These are phyloP conservation scores for Camponotus vicinus DNA, from an alignment of 1,140 invertebrate genomes.

Conservation along the genomic window DNA sequence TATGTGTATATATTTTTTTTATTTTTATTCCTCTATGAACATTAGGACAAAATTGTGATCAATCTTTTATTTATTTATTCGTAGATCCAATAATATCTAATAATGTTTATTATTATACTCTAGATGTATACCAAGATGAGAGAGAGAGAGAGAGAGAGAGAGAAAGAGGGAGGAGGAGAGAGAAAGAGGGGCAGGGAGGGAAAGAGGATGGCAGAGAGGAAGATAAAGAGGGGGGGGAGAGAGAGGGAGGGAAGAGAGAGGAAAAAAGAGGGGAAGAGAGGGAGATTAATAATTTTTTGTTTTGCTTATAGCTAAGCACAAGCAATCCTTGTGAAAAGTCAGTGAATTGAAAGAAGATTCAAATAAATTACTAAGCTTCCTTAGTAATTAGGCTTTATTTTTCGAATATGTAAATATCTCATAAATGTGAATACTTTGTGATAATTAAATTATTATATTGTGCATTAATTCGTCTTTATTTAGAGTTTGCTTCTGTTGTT, in stretches of 20 bases:
- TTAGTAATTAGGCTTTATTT: too few relatives aligned
- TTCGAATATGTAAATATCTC: too few relatives aligned
- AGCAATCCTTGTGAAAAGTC: not conserved
- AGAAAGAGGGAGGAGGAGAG: not conserved
- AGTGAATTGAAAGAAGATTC: not conserved
- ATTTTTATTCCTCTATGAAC: conserved; percentile 72
- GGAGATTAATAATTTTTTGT: conserved; percentile 57
- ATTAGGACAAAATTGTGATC: conserved; percentile 75
- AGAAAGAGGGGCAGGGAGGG: not conserved
- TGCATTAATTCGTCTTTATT: too few relatives aligned
- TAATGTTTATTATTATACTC: conserved; percentile 71
- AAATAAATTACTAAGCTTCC: not conserved
- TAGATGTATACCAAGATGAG: conserved; percentile 70
- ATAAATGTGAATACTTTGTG: too few relatives aligned
- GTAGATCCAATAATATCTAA: conserved; percentile 73
- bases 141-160: conserved; percentile 21
- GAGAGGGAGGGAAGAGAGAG: not conserved
- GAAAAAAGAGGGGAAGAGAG: conserved; percentile 36
- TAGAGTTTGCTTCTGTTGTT: too few relatives aligned
- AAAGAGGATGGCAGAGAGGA: conserved; percentile 29
- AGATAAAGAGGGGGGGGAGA: conserved; percentile 46
- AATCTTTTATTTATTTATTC: conserved; percentile 72
- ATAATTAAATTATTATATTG: too few relatives aligned
- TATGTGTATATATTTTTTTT: conserved; percentile 66
- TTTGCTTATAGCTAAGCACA: not conserved